Conservation (phyloP, 2,113 vertebrate genomes). For the Sceloporus undulatus region DNA sequence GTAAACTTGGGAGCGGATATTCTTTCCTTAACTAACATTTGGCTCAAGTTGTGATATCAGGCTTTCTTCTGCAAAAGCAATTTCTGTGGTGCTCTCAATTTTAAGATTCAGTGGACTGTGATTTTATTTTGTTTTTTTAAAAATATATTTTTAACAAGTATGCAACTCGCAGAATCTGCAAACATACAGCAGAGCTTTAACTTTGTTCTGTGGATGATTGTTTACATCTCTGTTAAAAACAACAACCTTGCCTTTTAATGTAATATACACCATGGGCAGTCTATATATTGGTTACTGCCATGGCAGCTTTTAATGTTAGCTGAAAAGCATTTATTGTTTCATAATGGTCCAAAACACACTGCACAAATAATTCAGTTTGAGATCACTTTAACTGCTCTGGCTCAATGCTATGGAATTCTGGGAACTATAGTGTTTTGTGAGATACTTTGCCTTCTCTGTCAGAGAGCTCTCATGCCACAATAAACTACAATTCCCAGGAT, state of each 20-base stretch:
- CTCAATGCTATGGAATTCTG: no score
- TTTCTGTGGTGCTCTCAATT: not conserved
- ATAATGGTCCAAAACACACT: no score
- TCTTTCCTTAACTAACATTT: conserved; percentile 13
- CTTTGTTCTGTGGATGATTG: no score
- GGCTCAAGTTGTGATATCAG: not conserved
- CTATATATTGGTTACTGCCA: not conserved
- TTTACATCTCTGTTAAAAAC: not conserved
- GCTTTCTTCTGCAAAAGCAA: not conserved
- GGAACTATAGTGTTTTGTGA: no score
- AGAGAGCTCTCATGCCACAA: no score
- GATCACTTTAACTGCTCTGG: no score
- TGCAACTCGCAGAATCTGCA: not conserved
- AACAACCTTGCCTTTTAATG: not conserved
- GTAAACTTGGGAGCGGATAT: not conserved
- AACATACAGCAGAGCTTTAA: not conserved
- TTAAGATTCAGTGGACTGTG: not conserved
- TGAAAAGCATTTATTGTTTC: not conserved
- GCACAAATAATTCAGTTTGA: no score
- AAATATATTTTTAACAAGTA: not conserved
- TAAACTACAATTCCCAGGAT: no score
- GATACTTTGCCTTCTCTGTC: no score
- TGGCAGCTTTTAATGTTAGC: not conserved
- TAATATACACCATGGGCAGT: not conserved
- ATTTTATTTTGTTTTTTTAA: not conserved